Base-by-base conservation (phyloP, 1,140 invertebrate genomes). In the Drosophila paulistorum region DNA sequence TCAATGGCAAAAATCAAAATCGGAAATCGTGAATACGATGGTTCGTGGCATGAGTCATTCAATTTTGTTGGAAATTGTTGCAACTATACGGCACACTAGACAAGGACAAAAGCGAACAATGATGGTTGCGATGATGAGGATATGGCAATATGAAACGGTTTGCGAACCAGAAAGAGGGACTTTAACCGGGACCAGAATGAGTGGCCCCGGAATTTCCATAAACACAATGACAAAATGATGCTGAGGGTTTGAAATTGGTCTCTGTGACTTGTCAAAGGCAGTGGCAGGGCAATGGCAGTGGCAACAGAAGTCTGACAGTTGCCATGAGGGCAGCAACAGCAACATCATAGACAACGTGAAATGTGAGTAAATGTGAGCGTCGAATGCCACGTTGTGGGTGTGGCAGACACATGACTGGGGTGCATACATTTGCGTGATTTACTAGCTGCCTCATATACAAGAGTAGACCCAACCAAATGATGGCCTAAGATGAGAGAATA, bases 341-440 rank as follows among this genome's bases (percentile, higher is more conserved):
- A 45, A 45, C 42, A 14, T n/a, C n/a, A 45, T 9, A 2, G 45
- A 66, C 42, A 65, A 73, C 59, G 70, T 65, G 59, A 69, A 79
- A 78, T 67, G 69, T 67, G 64, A 68, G 67, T 63, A 69, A 79
- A 78, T 67, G 69, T 67, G 64, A 68, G 65, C 41, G 54, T 20
- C 17, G 14, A 23, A 37, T 10, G 57, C 41, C 5, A 51, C 45
- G 17, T 7, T 10, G 35, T 48, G 39, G 59, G 67, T 14, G 30
- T 20, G 48, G 33, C 58, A 68, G 62, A 58, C 42, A 64, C 68
- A 64, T 48, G 65, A 73, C 59, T 68, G 74, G 84, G 85, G 84
- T 89, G 84, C 85, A 89, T 89, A 89, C 74, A 89, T 89, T 89
- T 89, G 68, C 64, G 80, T 84, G 84, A 89, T 89, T 89, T 89